Evolutionary conservation across 2,888 invertebrate genomes (phyloP).

Genomic region (Epinotia bilunana): DNA sequence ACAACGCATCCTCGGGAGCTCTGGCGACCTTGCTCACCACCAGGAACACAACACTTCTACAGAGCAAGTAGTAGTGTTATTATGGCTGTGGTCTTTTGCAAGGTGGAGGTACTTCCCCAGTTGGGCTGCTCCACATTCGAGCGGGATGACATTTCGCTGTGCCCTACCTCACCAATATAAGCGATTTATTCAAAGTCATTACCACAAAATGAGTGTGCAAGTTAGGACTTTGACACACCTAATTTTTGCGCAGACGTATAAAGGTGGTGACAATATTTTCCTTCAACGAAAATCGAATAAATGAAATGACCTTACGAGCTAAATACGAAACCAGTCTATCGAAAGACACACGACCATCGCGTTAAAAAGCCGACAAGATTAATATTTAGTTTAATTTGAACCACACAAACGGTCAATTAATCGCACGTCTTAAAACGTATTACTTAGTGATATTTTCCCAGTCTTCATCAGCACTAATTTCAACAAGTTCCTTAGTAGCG

Average conservation of each 20-base stretch:
- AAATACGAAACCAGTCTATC: background rate
- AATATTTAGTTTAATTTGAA: background rate
- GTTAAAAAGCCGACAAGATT: background rate
- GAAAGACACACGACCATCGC: background rate
- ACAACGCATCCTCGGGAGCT: too few relatives aligned
- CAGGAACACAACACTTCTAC: too few relatives aligned
- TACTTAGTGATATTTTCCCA: conserved; percentile 58
- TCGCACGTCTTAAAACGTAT: background rate
- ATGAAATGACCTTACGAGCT: background rate
- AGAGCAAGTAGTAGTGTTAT: too few relatives aligned
- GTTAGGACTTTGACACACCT: background rate
- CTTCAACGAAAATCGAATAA: background rate
- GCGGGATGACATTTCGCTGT: too few relatives aligned
- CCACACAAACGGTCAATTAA: background rate
- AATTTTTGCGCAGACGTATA: background rate
- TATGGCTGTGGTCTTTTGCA: too few relatives aligned
- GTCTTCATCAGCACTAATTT: conserved; percentile 63
- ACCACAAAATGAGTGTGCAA: too few relatives aligned
- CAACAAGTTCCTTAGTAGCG: conserved; percentile 65
- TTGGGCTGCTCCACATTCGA: too few relatives aligned
- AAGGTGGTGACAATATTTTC: background rate
- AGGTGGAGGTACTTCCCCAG: too few relatives aligned
- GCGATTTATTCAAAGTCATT: too few relatives aligned
- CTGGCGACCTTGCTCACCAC: too few relatives aligned
- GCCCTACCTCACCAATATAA: too few relatives aligned